A percentile compares a stretch with the other conserved stretches of the same genome.
These are phyloP conservation scores for Sanderia malayensis DNA, from an alignment of 30 jellyfish, hydroid and myxozoan genomes.

Conservation along the genomic window DNA sequence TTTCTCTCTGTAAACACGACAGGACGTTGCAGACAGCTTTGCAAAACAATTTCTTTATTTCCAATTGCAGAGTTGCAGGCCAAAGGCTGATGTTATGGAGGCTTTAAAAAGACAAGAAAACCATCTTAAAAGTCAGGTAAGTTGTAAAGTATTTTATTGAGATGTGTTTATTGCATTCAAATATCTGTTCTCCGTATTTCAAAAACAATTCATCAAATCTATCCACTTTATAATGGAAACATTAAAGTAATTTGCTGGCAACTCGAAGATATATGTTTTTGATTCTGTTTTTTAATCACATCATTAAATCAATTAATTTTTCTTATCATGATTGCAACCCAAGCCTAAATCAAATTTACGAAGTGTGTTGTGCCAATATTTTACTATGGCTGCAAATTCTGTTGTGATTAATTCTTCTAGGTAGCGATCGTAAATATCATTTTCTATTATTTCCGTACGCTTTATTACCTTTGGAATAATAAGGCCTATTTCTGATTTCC, in stretches of 20 bases:
- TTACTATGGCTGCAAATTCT: too few relatives aligned
- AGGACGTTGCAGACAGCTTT: background rate
- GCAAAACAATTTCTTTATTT: background rate
- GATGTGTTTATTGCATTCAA: too few relatives aligned
- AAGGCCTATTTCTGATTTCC: too few relatives aligned
- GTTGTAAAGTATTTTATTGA: too few relatives aligned
- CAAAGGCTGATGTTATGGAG: too few relatives aligned
- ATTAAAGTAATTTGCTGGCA: background rate
- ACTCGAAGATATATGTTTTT: background rate
- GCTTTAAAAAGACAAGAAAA: constrained; percentile 58
- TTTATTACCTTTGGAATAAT: too few relatives aligned
- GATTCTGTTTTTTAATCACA: background rate
- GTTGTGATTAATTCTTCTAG: too few relatives aligned
- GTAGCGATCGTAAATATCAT: too few relatives aligned
- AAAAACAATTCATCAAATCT: background rate
- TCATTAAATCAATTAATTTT: background rate
- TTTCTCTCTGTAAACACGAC: constrained; percentile 21
- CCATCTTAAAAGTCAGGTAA: constrained; percentile 46
- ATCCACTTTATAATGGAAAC: background rate
- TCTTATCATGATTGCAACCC: background rate
- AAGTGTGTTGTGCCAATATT: too few relatives aligned
- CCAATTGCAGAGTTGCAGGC: constrained; percentile 4
- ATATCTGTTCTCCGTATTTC: constrained; percentile 26
- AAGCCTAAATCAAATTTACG: background rate
- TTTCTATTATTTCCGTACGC: too few relatives aligned